Conservation (phyloP, 2,113 vertebrate genomes). For the Archocentrus centrarchus region DNA sequence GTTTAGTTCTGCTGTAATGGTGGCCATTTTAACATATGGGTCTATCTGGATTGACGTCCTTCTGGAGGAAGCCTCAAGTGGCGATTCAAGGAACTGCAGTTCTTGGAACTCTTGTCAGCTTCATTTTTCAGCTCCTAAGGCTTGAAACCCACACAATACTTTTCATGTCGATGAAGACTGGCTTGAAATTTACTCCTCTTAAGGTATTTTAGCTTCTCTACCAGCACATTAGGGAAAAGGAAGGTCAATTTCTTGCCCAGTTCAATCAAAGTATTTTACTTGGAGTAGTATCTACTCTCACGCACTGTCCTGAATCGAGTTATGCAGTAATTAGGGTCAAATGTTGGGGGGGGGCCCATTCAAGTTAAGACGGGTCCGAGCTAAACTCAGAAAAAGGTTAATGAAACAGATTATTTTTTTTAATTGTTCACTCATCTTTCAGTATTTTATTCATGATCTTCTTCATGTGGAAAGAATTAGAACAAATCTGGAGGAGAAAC, state of each 20-base stretch:
- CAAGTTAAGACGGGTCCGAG: background rate
- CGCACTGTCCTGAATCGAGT: background rate
- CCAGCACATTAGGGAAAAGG: conserved; percentile 21
- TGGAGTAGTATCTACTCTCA: conserved; percentile 5
- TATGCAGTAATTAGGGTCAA: background rate
- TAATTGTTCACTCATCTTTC: background rate
- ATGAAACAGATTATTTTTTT: background rate
- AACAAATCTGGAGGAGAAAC: background rate
- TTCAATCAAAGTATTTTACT: conserved; percentile 46
- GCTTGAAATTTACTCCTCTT: conserved; percentile 32
- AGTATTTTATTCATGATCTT: background rate
- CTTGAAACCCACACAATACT: conserved; percentile 55
- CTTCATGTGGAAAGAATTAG: conserved; percentile 3
- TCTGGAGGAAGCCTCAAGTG: background rate
- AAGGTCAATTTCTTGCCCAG: conserved; percentile 31
- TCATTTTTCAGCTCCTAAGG: background rate
- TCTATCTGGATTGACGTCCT: background rate
- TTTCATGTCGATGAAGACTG: conserved; percentile 36
- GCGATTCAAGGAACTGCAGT: background rate
- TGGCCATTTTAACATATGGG: background rate
- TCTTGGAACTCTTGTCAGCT: background rate
- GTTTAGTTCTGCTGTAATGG: background rate
- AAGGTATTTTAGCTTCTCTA: conserved; percentile 37
- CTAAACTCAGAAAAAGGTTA: conserved; percentile 3
- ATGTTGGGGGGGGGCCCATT: background rate